Evolutionary conservation across 2,113 vertebrate species (phyloP), one percentile per base, ranked within the genome.

Genomic region (Notothenia coriiceps): DNA sequence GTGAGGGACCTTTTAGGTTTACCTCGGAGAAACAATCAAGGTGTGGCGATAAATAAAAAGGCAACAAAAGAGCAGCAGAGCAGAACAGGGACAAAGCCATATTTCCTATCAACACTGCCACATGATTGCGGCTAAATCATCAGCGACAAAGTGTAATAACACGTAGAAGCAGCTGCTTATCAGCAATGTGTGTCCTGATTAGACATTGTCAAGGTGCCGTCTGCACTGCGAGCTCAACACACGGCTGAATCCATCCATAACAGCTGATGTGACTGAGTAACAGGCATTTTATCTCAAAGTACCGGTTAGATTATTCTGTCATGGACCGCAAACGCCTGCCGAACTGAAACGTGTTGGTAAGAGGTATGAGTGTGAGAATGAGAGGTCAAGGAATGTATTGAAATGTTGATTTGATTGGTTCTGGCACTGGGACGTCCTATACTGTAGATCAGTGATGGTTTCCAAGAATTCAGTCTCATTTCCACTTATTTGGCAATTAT

Each of bases 81-180:
- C 56, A 54, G 49, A 50, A 22, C 68, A 35, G 55, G 60, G 59
- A 54, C 35, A 50, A 46, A 70, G 22, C 3, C 22, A 10, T 35
- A 14, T 73, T 0, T 79, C 9, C 17, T 43, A 10, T 3, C 11
- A 18, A 59, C 18, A 9, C 56, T 14, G 51, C 10, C 40, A 55
- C 7, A 3, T 50, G 20, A 64, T 63, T 35, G 40, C 6, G 25
- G 11, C 46, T 20, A 18, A 43, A 70, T 56, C 70, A 52, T 35
- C 57, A 35, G 46, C 49, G 10, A 15, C 35, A 51, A 18, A 49
- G 8, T 20, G n/a, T 35, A 62, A 51, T 12, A 51, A 62, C 3
- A 6, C 40, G 40, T 10, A 49, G 67, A 44, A 54, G 40, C 54
- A 35, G 74, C 46, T 66, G 73, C 68, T 72, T 55, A 65, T 71